Conservation (phyloP, 2,113 vertebrate species). For the Heptranchias perlo region DNA sequence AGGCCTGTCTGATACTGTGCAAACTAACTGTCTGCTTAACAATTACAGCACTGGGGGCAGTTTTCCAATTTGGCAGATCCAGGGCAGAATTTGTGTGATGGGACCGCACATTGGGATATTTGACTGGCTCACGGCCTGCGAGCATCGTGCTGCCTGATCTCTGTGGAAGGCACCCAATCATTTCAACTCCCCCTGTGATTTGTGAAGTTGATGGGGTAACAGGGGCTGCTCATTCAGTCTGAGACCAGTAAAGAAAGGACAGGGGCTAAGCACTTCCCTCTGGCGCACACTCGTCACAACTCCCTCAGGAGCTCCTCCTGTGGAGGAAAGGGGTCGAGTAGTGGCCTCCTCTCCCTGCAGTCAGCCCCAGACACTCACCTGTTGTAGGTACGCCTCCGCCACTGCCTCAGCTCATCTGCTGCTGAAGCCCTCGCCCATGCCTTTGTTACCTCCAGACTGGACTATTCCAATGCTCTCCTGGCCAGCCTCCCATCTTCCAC, state of each 20-base stretch:
- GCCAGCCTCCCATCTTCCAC: too few relatives aligned
- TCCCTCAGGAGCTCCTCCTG: neutral
- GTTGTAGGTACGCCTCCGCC: neutral
- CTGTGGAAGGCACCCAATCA: neutral
- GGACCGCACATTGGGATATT: neutral
- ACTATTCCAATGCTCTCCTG: too few relatives aligned
- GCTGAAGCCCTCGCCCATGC: too few relatives aligned
- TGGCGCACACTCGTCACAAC: neutral
- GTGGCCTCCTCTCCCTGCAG: neutral
- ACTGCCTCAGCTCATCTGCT: too few relatives aligned
- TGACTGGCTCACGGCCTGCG: neutral
- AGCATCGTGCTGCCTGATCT: too few relatives aligned
- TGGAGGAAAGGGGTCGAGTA: neutral
- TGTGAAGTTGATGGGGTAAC: neutral
- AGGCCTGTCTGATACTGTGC: neutral
- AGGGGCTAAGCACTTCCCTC: neutral
- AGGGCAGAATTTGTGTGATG: neutral
- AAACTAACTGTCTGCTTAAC: neutral
- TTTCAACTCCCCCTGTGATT: neutral
- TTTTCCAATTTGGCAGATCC: neutral
- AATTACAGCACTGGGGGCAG: too few relatives aligned
- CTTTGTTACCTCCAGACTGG: too few relatives aligned
- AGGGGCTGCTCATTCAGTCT: neutral
- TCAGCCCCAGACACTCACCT: too few relatives aligned
- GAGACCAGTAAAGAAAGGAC: neutral